Base-by-base conservation (phyloP, 2,888 invertebrate species). In the Crepidodera aurea region DNA sequence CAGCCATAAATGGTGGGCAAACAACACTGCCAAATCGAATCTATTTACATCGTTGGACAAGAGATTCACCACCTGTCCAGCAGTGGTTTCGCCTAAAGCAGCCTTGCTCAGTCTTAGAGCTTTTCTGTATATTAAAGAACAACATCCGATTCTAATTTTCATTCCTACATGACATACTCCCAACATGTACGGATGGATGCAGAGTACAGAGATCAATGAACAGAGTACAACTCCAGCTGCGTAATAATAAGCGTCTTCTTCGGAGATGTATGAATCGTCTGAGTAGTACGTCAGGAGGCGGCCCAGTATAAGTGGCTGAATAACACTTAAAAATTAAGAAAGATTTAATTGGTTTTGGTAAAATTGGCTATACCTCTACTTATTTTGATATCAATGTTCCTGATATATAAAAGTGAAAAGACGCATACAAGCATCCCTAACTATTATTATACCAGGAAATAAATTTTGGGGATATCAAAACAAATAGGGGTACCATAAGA, bases 21-120 rank as follows among this genome's bases (percentile, higher is more conserved):
- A 93, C 53, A 93, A 82, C 15, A 90, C 85, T 6, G 90, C 90
- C 81, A 92, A 86, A 79, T 96, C 95, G 79, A 96, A 94, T 62
- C 94, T 87, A 74, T 92, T 93, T 67, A 98, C 94, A 27, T 66
- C 66, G 77, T 97, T 98, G 0, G 97, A 95, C 60, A 98, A 83
- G n/a, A 98, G 86, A 79, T 97, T 97, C 25, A 97, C 94, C 64
- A 89, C 85, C 78, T 89, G 89, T 2, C 89, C 89, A 27, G 85
- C 83, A 1, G 93, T 92, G 6, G 93, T 93, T 75, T 90, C 86
- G 1, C 89, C 88, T 64, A 94, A 75, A 0, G 93, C 90, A 0
- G 86, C 86, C 78, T 89, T 89, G 73, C 91, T 78, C 18, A 82
- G 66, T 48, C 75, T 76, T 29, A 82, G 65, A 2, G 80, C 69